phyloP scores from a whole-genome alignment of 2,113 vertebrate genomes.

The Muscicapa adusta region DNA sequence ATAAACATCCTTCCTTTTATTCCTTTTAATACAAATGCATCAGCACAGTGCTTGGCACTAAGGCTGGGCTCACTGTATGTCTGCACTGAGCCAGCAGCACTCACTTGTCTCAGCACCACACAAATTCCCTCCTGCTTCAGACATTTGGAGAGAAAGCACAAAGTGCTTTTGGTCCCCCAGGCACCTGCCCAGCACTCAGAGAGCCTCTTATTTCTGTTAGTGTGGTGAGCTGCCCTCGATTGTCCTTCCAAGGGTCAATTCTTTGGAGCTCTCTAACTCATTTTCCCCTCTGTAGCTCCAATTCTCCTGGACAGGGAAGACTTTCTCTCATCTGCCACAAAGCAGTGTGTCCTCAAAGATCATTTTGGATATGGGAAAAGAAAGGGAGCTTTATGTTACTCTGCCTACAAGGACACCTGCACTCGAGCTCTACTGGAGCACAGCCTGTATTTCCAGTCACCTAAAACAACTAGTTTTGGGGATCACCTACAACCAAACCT shows the following conservation, averaged over 20 bases:
- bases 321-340: not conserved
- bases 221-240: rapidly evolving
- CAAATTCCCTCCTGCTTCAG: not conserved
- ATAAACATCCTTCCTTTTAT: not conserved
- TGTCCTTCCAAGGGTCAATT: not conserved
- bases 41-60: not conserved
- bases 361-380: not conserved
- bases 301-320: not conserved
- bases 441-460: not conserved
- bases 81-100: not conserved
- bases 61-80: not conserved
- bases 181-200: not conserved
- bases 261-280: not conserved
- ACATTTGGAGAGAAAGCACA: not conserved
- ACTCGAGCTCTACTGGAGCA: not conserved
- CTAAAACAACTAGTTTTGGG: not conserved
- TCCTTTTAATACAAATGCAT: not conserved
- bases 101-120: not conserved
- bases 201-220: not conserved
- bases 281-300: rapidly evolving
- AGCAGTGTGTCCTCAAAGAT: not conserved
- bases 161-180: not conserved
- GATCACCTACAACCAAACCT: not conserved
- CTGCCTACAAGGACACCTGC: not conserved
- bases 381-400: not conserved